These are phyloP conservation scores for Leucophenga montana DNA, from an alignment of 2,888 invertebrate species.

Conservation along the genomic window DNA sequence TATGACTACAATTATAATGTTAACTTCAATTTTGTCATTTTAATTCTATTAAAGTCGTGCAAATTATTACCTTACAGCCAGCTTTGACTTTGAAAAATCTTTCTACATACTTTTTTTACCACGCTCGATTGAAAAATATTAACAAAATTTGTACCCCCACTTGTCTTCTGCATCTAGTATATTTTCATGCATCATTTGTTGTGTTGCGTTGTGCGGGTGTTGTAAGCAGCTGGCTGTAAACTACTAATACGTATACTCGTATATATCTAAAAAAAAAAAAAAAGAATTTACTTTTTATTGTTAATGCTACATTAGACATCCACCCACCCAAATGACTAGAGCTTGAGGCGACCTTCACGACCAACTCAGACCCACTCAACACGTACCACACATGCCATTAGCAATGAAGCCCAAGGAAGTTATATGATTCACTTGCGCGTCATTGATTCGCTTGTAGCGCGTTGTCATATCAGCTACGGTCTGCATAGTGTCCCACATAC, in stretches of 20 bases:
- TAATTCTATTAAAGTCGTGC: slow-evolving; percentile 29
- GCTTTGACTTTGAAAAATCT: slow-evolving; percentile 14
- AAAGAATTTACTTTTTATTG: slow-evolving; percentile 26
- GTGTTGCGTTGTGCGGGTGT: slow-evolving; percentile 31
- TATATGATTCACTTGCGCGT: slow-evolving; percentile 66
- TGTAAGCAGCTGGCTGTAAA: slow-evolving; percentile 38
- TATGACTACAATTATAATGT: too few species aligned
- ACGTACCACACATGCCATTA: slow-evolving; percentile 4
- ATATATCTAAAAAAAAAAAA: neutral
- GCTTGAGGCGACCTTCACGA: neutral
- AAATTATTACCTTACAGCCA: too few species aligned
- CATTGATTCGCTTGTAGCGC: slow-evolving; percentile 60
- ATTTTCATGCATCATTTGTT: slow-evolving; percentile 64
- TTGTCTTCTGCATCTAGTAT: slow-evolving; percentile 28
- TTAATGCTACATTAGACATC: slow-evolving; percentile 44
- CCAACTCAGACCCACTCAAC: slow-evolving; percentile 4
- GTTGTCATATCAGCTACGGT: neutral
- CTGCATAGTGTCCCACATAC: neutral
- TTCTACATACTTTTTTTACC: slow-evolving; percentile 1
- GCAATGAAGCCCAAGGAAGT: slow-evolving; percentile 38
- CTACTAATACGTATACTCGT: neutral
- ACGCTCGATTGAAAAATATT: slow-evolving; percentile 52
- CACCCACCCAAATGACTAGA: neutral
- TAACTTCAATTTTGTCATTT: slow-evolving; percentile 25
- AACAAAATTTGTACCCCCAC: slow-evolving; percentile 53